Conservation (phyloP, 2,888 invertebrate genomes). For the Caenorhabditis sp. region DNA sequence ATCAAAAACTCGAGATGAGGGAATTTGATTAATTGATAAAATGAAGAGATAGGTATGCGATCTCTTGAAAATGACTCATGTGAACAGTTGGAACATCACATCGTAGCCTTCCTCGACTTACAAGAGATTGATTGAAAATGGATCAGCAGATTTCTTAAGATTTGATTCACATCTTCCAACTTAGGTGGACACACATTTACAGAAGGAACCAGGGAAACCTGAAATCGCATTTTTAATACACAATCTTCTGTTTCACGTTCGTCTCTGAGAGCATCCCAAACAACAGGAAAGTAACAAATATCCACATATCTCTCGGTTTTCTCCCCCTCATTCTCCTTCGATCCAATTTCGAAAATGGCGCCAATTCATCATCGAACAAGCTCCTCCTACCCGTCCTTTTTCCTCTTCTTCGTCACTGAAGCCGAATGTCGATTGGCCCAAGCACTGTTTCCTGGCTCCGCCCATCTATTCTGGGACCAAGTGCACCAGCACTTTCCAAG, state of each 20-base stretch:
- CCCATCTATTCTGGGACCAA: conserved; percentile 42
- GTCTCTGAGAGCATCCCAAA: neutral
- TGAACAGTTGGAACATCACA: neutral
- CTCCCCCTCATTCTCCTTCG: conserved; percentile 1
- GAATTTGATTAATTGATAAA: conserved; percentile 34
- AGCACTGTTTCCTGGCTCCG: conserved; percentile 52
- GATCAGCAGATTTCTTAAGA: neutral
- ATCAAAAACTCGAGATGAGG: conserved; percentile 1
- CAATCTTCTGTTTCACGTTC: neutral
- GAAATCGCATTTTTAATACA: neutral
- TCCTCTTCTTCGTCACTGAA: neutral
- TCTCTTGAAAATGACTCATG: neutral
- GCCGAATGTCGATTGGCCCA: conserved; percentile 50
- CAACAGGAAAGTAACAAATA: conserved; percentile 11
- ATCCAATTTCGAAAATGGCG: conserved; percentile 60
- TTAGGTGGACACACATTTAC: neutral
- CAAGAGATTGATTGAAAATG: neutral
- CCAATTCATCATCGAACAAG: conserved; percentile 58
- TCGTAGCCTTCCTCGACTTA: neutral
- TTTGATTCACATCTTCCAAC: neutral
- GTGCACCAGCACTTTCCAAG: conserved; percentile 56
- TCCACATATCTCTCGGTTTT: neutral
- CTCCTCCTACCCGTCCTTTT: conserved; percentile 40
- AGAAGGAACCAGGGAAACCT: neutral
- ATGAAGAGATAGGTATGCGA: conserved; percentile 23